Conservation (phyloP, 92 coral and sea anemone species). For the Isaurus tuberculatus region DNA sequence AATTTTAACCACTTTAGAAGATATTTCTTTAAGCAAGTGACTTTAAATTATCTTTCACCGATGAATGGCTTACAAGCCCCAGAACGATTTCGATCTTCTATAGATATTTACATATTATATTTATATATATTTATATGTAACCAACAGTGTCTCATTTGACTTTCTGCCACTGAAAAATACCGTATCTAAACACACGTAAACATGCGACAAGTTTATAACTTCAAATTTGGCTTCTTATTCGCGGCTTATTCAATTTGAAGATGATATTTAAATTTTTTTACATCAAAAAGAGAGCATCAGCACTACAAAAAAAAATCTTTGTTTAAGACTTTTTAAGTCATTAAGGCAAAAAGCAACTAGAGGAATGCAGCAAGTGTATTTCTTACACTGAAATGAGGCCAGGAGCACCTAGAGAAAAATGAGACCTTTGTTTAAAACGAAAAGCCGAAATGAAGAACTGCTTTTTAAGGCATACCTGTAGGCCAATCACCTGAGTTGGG, state of each 20-base stretch:
- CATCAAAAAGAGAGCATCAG: not conserved
- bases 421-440: not conserved
- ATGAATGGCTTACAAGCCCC: too few relatives aligned
- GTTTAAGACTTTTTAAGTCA: not conserved
- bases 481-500: slow-evolving; percentile 1
- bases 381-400: not conserved
- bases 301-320: not conserved
- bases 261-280: not conserved
- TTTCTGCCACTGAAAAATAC: too few relatives aligned
- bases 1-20: too few relatives aligned
- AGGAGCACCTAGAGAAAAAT: not conserved
- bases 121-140: too few relatives aligned
- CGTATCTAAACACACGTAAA: not conserved
- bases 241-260: not conserved
- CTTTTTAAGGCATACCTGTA: not conserved
- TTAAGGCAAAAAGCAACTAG: not conserved
- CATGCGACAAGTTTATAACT: not conserved
- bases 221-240: not conserved
- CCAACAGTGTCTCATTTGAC: not conserved
- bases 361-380: not conserved
- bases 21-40: too few relatives aligned
- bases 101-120: too few relatives aligned
- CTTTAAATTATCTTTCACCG: too few relatives aligned
- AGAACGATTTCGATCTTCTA: too few relatives aligned
- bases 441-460: not conserved